A percentile compares a stretch with the other conserved stretches of the same genome.
Conservation (phyloP, 1,140 invertebrate species). For the Macrotrachela quadricornifera region DNA sequence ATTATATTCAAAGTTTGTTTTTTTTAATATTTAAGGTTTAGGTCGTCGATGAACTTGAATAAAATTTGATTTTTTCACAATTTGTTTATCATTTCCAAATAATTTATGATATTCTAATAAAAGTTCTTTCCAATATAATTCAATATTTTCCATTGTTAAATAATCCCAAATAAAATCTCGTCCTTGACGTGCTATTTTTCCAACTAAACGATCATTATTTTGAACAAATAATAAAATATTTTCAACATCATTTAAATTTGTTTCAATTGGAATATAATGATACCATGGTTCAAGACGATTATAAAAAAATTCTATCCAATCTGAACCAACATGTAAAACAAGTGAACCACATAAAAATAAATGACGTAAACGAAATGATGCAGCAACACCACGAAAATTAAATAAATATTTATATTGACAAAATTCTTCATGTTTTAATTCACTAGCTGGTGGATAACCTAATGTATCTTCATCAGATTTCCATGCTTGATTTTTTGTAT, state of each 20-base stretch:
- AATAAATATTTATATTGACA: conserved; percentile 83
- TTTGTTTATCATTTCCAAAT: too few relatives aligned
- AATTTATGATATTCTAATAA: conserved; percentile 42
- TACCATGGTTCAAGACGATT: conserved; percentile 71
- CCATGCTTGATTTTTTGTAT: conserved; percentile 96
- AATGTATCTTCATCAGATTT: conserved; percentile 72
- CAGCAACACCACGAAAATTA: conserved; percentile 83
- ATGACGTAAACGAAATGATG: conserved; percentile 88
- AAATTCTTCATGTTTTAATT: conserved; percentile 70
- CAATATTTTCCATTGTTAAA: conserved; percentile 56
- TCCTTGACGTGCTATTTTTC: conserved; percentile 55
- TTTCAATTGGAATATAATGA: conserved; percentile 66
- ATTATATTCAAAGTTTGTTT: too few relatives aligned
- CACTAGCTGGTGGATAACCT: conserved; percentile 50
- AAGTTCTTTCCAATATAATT: conserved; percentile 65
- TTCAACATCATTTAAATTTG: conserved; percentile 27
- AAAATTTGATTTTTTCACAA: too few relatives aligned
- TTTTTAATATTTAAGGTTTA: too few relatives aligned
- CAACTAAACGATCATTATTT: conserved; percentile 48
- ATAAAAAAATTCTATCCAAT: conserved; percentile 93
- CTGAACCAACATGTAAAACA: conserved; percentile 81
- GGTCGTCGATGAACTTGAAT: too few relatives aligned
- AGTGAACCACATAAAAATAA: conserved; percentile 74
- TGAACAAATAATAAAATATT: conserved; percentile 53
- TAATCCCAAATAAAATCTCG: conserved; percentile 59